Evolutionary conservation across 2,113 vertebrate genomes (phyloP).

Genomic region (Engystomops pustulosus): DNA sequence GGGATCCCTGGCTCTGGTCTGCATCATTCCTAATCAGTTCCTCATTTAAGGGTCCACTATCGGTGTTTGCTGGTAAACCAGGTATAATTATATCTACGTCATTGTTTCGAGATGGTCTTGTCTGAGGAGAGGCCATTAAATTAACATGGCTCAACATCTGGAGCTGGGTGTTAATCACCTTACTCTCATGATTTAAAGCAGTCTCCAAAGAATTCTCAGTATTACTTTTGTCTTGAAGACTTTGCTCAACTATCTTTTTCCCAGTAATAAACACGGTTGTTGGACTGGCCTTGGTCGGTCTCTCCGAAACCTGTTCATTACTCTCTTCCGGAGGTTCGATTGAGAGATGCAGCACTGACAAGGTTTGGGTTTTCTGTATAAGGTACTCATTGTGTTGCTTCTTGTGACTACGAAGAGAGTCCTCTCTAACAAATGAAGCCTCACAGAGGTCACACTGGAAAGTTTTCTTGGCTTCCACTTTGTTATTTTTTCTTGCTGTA

Average conservation of each 20-base stretch:
- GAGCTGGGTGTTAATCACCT: constrained; percentile 75
- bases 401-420: constrained; percentile 92
- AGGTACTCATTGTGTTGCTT: constrained; percentile 84
- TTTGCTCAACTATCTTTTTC: constrained; percentile 86
- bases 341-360: constrained; percentile 76
- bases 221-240: constrained; percentile 58
- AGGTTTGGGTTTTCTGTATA: constrained; percentile 63
- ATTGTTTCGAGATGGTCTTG: constrained; percentile 70
- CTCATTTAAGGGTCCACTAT: constrained; percentile 73
- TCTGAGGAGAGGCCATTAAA: constrained; percentile 77
- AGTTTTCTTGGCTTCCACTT: constrained; percentile 85
- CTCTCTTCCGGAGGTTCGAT: constrained; percentile 61
- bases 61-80: constrained; percentile 70
- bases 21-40: constrained; percentile 75
- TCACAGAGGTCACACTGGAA: constrained; percentile 88
- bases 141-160: constrained; percentile 90
- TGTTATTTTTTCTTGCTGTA: constrained; percentile 84
- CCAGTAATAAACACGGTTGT: constrained; percentile 75
- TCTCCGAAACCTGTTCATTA: constrained; percentile 51
- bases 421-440: constrained; percentile 91
- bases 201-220: not conserved
- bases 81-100: constrained; percentile 76
- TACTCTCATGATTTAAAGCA: constrained; percentile 70
- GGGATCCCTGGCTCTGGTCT: constrained; percentile 68
- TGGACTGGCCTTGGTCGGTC: constrained; percentile 68